phyloP scores from a whole-genome alignment of 2,797 vertebrate genomes.

The Dryobates pubescens region DNA sequence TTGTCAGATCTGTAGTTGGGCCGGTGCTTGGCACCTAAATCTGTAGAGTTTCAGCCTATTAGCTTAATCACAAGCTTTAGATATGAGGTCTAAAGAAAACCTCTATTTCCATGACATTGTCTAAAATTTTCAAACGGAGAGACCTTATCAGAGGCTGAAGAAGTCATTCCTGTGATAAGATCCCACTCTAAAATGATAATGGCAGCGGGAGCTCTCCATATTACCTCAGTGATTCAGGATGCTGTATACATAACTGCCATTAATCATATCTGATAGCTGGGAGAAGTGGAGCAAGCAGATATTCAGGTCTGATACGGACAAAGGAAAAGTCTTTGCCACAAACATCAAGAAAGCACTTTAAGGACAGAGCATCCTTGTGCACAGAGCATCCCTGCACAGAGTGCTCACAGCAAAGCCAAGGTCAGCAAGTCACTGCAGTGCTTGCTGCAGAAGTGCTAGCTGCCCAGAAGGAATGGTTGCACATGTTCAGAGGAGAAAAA shows the following conservation, averaged over 20 bases:
- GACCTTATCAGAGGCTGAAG: background rate
- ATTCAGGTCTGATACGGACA: background rate
- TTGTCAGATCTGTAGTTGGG: background rate
- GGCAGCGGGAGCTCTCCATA: background rate
- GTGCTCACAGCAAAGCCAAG: background rate
- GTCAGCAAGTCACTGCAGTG: background rate
- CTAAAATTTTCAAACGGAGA: background rate
- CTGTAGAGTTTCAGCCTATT: background rate
- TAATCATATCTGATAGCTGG: background rate
- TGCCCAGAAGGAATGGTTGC: background rate
- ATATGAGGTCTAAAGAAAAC: background rate
- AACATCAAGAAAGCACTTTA: background rate
- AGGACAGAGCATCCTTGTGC: background rate
- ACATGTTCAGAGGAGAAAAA: background rate
- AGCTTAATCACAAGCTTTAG: background rate
- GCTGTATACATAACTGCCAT: background rate
- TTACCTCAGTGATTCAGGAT: background rate
- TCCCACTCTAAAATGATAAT: background rate
- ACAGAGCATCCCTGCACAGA: background rate
- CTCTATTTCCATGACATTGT: background rate
- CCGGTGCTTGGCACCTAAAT: background rate
- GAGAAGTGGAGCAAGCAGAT: background rate
- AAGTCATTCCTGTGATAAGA: background rate
- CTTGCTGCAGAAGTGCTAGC: background rate
- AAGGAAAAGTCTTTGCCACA: background rate